Evolutionary conservation across 92 coral and sea anemone species (phyloP).

Genomic region (Parazoanthus darwini): DNA sequence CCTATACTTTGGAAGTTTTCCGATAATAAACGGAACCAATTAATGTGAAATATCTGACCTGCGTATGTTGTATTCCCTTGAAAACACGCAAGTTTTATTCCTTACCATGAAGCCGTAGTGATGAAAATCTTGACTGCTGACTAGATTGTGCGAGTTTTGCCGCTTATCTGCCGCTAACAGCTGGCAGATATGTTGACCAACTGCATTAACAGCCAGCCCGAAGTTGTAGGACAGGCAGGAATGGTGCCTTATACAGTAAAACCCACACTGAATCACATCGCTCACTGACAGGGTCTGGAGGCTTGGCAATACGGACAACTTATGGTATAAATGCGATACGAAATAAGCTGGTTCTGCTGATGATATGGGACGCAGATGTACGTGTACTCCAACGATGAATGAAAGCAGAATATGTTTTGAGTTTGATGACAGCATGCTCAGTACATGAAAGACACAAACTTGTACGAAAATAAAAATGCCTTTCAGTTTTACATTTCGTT

Average conservation of each 20-base stretch:
- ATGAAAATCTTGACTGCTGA: not conserved
- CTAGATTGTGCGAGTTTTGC: not conserved
- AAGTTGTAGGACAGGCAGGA: constrained; percentile 9
- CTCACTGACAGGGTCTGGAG: not conserved
- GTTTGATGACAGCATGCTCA: not conserved
- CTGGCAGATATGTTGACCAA: not conserved
- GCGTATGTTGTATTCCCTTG: too few species aligned
- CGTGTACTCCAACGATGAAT: not conserved
- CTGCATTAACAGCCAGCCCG: not conserved
- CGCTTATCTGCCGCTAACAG: not conserved
- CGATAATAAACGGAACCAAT: too few species aligned
- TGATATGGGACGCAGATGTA: not conserved
- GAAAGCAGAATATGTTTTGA: too few species aligned
- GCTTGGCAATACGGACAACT: not conserved
- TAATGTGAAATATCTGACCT: too few species aligned
- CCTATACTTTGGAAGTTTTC: too few species aligned
- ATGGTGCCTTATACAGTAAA: not conserved
- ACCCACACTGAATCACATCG: not conserved
- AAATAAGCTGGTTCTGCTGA: not conserved
- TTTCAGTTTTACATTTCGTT: too few species aligned
- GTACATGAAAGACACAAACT: not conserved
- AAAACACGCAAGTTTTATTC: not conserved
- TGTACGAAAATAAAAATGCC: too few species aligned
- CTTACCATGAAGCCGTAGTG: constrained; percentile 4
- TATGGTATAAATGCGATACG: not conserved